Conservation (phyloP, 2,888 invertebrate species). For the Drosophila incognita region DNA sequence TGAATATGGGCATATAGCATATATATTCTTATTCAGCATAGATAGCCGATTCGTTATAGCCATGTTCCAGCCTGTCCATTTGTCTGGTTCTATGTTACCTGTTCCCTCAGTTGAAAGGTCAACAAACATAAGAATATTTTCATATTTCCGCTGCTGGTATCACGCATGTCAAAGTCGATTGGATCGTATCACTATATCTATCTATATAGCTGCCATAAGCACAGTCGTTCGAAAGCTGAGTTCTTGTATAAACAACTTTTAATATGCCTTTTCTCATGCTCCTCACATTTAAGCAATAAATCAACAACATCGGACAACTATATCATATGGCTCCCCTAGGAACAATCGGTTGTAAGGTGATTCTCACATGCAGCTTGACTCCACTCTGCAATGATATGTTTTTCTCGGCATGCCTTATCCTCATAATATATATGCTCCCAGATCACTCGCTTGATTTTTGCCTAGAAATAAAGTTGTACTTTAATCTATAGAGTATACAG, state of each 20-base stretch:
- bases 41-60: background rate
- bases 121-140: background rate
- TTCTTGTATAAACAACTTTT: background rate
- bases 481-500: background rate
- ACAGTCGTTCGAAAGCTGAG: background rate
- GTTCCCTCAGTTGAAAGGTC: background rate
- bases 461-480: background rate
- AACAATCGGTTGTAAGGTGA: background rate
- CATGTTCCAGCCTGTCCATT: background rate
- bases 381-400: background rate
- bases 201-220: background rate
- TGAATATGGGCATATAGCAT: background rate
- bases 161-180: background rate
- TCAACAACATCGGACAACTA: background rate
- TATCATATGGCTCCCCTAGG: background rate
- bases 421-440: background rate
- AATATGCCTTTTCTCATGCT: background rate
- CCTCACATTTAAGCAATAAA: background rate
- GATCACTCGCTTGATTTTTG: background rate
- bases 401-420: background rate
- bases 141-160: background rate
- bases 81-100: background rate
- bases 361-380: background rate
- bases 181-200: background rate
- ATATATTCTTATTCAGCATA: background rate